Evolutionary conservation across 1,140 invertebrate genomes (phyloP), one percentile per base, ranked within the genome.

Genomic region (Bradynema listronoti): DNA sequence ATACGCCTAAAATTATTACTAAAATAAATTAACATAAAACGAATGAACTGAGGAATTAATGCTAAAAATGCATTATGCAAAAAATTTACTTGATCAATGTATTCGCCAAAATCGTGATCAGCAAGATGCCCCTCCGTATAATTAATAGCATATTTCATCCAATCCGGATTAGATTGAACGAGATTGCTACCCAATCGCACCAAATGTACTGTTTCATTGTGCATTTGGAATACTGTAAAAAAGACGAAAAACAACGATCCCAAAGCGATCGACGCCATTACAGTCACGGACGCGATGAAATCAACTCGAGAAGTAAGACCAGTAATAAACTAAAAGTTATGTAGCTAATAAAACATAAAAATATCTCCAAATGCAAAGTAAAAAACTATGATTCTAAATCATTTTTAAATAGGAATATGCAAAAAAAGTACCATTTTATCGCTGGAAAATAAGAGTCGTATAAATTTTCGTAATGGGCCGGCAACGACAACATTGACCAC

Each of bases 131-230:
- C 65, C 50, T 71, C 73, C 0, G 74, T 77, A 42, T 76, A 77
- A 47, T 77, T 78, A 47, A 77, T 54, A 9, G 68, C 73, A 46
- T 59, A 58, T 19, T 55, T 36, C 3, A 78, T 42, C 72, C 69
- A 73, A 34, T 78, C 73, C 1, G 73, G 73, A 41, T 73, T 76
- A n/a, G 75, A 76, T 22, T 71, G 66, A 9, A 95, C 83, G 11
- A 95, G 82, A 79, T 89, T 89, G 50, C 88, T 87, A 25, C 86
- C 86, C 41, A 94, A 83, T 79, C 90, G 87, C 22, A 94, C 85
- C 27, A 97, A 83, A 72, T 93, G 89, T 75, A 95, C 87, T 22
- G 88, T 90, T 82, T 97, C 93, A 14, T 87, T 88, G 78, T 96
- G 95, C 56, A 94, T 85, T 88, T 94, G 79, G 6, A 80, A 74